phyloP scores from a whole-genome alignment of 2,797 vertebrate genomes.

The Gymnopithys bicolor region DNA sequence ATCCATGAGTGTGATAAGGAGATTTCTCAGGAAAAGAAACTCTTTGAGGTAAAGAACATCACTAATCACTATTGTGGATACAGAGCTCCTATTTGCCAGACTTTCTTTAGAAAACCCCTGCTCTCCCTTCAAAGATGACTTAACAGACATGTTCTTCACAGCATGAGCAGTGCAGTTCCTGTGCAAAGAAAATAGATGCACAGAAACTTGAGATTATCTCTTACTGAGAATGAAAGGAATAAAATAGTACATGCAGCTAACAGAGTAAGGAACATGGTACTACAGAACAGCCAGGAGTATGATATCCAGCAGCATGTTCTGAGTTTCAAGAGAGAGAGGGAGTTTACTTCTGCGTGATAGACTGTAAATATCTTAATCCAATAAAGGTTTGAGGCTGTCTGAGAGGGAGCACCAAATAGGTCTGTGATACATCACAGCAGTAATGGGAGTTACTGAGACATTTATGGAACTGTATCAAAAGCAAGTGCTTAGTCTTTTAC shows the following conservation, averaged over 20 bases:
- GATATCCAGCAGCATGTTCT: background rate
- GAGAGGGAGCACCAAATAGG: background rate
- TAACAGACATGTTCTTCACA: background rate
- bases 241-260: background rate
- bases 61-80: background rate
- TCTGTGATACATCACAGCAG: background rate
- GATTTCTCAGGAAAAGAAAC: background rate
- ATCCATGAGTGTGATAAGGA: background rate
- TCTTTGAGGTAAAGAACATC: background rate
- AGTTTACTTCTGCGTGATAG: background rate
- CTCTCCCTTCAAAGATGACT: background rate
- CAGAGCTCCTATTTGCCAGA: background rate
- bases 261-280: background rate
- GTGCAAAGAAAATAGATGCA: background rate
- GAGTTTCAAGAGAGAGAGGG: background rate
- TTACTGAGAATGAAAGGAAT: background rate
- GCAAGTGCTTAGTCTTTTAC: background rate
- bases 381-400: background rate
- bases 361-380: conserved; percentile 9
- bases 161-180: background rate
- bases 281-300: background rate
- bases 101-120: background rate
- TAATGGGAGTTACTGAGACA: background rate
- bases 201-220: background rate
- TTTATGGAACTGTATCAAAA: background rate